phyloP scores from a whole-genome alignment of 2,888 invertebrate genomes.

The Thysanoteuthis rhombus region DNA sequence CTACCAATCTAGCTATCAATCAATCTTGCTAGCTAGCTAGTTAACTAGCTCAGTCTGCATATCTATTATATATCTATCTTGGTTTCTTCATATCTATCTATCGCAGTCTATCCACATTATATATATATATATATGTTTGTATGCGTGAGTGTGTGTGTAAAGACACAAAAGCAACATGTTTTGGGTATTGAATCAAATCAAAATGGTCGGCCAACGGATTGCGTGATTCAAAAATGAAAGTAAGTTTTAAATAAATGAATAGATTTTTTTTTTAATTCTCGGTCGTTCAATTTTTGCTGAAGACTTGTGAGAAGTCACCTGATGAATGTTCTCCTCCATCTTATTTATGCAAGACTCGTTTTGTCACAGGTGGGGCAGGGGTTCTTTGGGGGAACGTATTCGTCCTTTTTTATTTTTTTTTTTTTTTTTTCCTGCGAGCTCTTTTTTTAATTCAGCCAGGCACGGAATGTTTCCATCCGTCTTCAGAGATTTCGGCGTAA shows the following conservation, averaged over 20 bases:
- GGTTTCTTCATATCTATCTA: background rate
- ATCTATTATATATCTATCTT: background rate
- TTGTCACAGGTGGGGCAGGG: background rate
- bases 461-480: background rate
- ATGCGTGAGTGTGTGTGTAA: background rate
- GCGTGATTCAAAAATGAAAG: background rate
- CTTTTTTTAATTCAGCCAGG: background rate
- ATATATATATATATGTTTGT: background rate
- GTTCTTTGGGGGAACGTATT: background rate
- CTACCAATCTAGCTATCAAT: too few relatives aligned
- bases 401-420: background rate
- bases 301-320: background rate
- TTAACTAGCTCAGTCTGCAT: background rate
- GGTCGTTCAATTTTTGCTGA: background rate
- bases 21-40: background rate
- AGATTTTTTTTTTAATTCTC: background rate
- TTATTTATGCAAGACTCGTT: background rate
- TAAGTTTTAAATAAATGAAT: background rate
- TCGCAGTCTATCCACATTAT: background rate
- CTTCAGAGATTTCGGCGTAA: background rate
- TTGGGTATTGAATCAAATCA: too few relatives aligned
- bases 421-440: background rate
- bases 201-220: background rate
- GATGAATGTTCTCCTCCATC: background rate
- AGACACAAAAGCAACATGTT: background rate